These are phyloP conservation scores for Ennomos erosarius DNA, from an alignment of 2,888 invertebrate genomes.

Conservation along the genomic window DNA sequence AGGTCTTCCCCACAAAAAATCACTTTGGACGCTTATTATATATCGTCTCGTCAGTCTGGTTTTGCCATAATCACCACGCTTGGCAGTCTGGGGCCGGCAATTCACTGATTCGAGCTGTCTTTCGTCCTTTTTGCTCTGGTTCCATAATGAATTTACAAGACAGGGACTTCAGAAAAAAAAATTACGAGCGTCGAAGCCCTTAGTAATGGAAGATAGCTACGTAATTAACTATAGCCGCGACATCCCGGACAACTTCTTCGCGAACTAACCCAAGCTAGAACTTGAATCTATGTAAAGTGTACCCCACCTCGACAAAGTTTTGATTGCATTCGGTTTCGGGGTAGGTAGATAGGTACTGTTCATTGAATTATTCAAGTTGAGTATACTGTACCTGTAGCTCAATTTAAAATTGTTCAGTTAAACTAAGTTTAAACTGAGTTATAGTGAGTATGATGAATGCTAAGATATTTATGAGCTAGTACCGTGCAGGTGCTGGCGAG, in stretches of 20 bases:
- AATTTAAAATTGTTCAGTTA: constrained; percentile 62
- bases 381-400: constrained; percentile 47
- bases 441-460: constrained; percentile 58
- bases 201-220: not conserved
- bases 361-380: constrained; percentile 69
- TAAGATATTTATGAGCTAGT: constrained; percentile 51
- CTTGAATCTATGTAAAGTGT: constrained; percentile 45
- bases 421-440: constrained; percentile 58
- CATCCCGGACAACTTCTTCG: constrained; percentile 9
- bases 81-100: too few relatives aligned
- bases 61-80: not conserved
- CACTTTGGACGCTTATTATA: too few relatives aligned
- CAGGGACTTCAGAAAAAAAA: too few relatives aligned
- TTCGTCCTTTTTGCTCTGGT: too few relatives aligned
- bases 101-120: too few relatives aligned
- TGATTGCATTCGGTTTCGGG: constrained; percentile 66
- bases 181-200: too few relatives aligned
- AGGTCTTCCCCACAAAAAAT: too few relatives aligned
- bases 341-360: constrained; percentile 53
- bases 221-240: constrained; percentile 13
- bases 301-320: constrained; percentile 57
- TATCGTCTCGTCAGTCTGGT: too few relatives aligned
- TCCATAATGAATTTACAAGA: too few relatives aligned
- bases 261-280: constrained; percentile 10
- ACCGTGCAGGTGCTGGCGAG: constrained; percentile 19